Evolutionary conservation across 2,888 invertebrate genomes (phyloP), one percentile per base, ranked within the genome.

Genomic region (Scaptomyza tumidula): DNA sequence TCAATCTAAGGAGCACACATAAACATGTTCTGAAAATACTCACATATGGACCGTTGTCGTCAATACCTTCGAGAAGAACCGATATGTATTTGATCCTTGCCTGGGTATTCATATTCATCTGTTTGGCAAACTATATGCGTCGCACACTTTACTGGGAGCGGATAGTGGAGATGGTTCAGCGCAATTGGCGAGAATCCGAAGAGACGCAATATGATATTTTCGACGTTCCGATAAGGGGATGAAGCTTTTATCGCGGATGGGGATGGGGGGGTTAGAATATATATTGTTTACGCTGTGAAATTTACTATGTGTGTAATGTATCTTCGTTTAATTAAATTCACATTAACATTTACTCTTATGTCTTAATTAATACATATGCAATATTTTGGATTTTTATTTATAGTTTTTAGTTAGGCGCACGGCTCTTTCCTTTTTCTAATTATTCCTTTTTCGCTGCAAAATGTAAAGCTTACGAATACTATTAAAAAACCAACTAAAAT

Each of bases 131-230:
- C 90, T 96, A 96, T 86, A 95, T 97, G 59, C 95, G 95, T 39
- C 95, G 95, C 86, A 96, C 97, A 0, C 94, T 93, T 52, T 94
- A 95, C 92, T 97, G 96, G 95, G 94, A 93, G 58, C 95, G 95
- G 93, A 94, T 97, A 81, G 94, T 97, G 1, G 98, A 98, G 90
- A 95, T 95, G 91, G 93, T 97, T 11, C 95, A 96, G 89, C 96
- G 96, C 80, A 97, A 96, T 72, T 98, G 97, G 97, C 93, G 96
- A 64, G 98, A 98, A 91, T 91, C 91, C 3, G 97, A 97, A 87
- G 86, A 85, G 48, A 97, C 91, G 3, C 91, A 91, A 59, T 85
- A 91, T 80, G 92, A 92, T 44, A 73, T 81, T 67, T 67, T 77
- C 2, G 83, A 85, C 48, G n/a, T n/a, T n/a, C n/a, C n/a, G n/a